Evolutionary conservation across 2,797 vertebrate species (phyloP).

Genomic region (Crax fasciolata): DNA sequence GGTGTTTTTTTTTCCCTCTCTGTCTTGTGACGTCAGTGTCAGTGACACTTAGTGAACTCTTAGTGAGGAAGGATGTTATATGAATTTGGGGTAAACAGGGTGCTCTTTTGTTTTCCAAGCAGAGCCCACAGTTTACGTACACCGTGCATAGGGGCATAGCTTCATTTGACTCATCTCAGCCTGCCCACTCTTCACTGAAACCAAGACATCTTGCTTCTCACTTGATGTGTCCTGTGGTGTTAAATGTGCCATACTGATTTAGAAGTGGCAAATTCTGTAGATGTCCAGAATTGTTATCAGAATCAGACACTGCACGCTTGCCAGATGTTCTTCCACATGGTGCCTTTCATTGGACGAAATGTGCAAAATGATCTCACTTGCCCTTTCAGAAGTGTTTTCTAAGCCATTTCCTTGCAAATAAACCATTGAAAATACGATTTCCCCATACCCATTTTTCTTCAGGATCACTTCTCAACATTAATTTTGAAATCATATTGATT

Average conservation of each 20-base stretch:
- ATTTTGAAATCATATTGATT: not conserved
- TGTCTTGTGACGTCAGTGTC: not conserved
- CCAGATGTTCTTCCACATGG: not conserved
- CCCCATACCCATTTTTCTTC: too few species aligned
- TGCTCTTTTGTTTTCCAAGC: not conserved
- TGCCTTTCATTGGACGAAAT: not conserved
- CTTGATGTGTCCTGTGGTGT: not conserved
- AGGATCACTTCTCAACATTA: not conserved
- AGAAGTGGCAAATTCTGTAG: slow-evolving; percentile 39
- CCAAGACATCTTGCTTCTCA: not conserved
- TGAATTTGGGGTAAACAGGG: not conserved
- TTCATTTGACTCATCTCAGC: slow-evolving; percentile 24
- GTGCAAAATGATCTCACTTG: not conserved
- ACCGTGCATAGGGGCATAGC: not conserved
- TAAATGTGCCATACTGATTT: not conserved
- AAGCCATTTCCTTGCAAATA: not conserved
- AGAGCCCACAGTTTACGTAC: not conserved
- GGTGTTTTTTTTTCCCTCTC: accelerated
- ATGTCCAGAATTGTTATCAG: not conserved
- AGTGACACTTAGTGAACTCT: slow-evolving; percentile 15
- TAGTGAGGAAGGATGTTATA: slow-evolving; percentile 10
- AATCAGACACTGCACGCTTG: not conserved
- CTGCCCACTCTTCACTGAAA: not conserved
- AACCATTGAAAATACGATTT: not conserved
- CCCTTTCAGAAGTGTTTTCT: slow-evolving; percentile 13